Percentiles rank a stretch among this genome's conserved stretches.
These are phyloP conservation scores for Gymnoscopelus microlampas DNA, from an alignment of 2,797 vertebrate species.

Conservation along the genomic window DNA sequence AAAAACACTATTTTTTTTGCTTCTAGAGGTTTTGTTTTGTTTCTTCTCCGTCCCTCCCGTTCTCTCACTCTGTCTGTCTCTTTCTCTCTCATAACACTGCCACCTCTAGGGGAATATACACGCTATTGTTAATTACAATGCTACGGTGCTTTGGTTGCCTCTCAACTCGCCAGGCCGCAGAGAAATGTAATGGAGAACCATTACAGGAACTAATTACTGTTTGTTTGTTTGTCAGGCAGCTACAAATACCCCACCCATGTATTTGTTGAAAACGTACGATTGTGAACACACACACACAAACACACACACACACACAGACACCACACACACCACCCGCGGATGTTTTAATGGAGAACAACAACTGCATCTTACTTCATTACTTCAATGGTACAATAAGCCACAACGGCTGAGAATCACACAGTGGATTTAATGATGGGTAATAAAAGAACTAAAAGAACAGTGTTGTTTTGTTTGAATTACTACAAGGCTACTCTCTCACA, in stretches of 20 bases:
- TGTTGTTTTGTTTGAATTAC: constrained; percentile 20
- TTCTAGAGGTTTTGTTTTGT: not conserved
- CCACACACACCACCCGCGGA: constrained; percentile 26
- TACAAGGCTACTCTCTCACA: constrained; percentile 27
- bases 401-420: constrained; percentile 25
- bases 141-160: constrained; percentile 59
- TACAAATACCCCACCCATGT: constrained; percentile 62
- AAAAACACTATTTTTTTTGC: constrained; percentile 10
- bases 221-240: constrained; percentile 68
- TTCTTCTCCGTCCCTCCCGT: not conserved
- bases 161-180: constrained; percentile 66
- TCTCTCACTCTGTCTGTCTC: constrained; percentile 1
- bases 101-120: constrained; percentile 59
- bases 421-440: constrained; percentile 41
- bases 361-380: constrained; percentile 50
- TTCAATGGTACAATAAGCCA: constrained; percentile 30
- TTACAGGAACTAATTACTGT: constrained; percentile 77
- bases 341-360: constrained; percentile 54
- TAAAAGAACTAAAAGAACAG: constrained; percentile 15
- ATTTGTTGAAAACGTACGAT: constrained; percentile 57
- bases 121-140: constrained; percentile 68
- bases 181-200: constrained; percentile 73
- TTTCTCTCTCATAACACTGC: constrained; percentile 41
- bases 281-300: constrained; percentile 25
- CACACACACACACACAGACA: not conserved